Evolutionary conservation across 2,888 invertebrate species (phyloP), one percentile per base, ranked within the genome.

Genomic region (Drosophila nr. perissopoda): DNA sequence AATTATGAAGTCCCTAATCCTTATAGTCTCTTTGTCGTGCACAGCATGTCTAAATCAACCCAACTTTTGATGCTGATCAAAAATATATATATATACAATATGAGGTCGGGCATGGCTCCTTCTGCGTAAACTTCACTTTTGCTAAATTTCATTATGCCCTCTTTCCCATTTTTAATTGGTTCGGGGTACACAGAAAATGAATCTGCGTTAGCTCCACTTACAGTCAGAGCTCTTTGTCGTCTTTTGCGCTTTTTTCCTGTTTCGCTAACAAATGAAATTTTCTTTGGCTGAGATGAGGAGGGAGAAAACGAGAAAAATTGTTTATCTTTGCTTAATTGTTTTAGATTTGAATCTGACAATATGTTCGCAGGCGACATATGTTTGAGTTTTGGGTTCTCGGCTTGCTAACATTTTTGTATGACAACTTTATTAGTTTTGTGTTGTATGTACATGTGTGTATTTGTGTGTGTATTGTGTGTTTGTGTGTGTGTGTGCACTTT

Each of bases 281-380:
- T 29, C 27, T 38, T 56, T 56, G 54, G 27, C 36, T 38, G 27
- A 36, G n/a, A 36, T 72, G 60, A 36, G 16, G 40, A 16, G 40
- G 8, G 31, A 57, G 25, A 70, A 71, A 71, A 27, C 53, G 38
- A 16, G 36, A 48, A 52, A 73, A 46, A 79, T 48, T 80, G 51
- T 88, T 85, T 90, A 81, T 88, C 79, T 81, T 65, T 71, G 70
- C 70, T 82, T 90, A 90, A 91, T 90, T 91, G 87, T 76, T 87
- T 91, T 80, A 82, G 88, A 89, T 91, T 81, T 86, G 85, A 83
- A 89, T 91, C 91, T 81, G 74, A 61, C 82, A 79, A 77, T 83
- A 70, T 76, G 77, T 54, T 64, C 49, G 61, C 68, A 40, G 70
- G 73, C 83, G 72, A 81, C 89, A 89, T 89, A 81, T 85, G 84